Conservation (phyloP, 2,888 invertebrate species). For the Tetranychus truncatus region DNA sequence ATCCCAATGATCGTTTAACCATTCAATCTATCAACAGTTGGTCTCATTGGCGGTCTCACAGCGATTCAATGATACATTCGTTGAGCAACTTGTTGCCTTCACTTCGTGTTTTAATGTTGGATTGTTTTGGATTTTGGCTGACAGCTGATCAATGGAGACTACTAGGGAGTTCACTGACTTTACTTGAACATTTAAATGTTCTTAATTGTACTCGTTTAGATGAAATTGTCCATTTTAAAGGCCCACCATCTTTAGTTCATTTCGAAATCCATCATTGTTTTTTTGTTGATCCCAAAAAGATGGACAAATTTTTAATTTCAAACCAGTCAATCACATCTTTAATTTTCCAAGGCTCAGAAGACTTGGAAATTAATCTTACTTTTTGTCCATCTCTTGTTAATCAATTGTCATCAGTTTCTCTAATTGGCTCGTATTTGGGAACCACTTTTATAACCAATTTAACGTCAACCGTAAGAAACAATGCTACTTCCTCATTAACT, state of each 20-base stretch:
- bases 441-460: not conserved
- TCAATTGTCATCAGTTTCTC: not conserved
- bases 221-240: not conserved
- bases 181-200: not conserved
- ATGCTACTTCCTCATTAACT: not conserved
- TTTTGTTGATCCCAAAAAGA: not conserved
- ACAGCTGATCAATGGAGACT: slow-evolving; percentile 2
- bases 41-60: not conserved
- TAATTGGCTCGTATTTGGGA: not conserved
- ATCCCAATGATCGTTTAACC: not conserved
- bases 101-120: not conserved
- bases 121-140: not conserved
- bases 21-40: not conserved
- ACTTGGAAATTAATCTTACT: not conserved
- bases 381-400: not conserved
- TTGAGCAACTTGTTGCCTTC: not conserved
- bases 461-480: not conserved
- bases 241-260: not conserved
- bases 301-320: not conserved
- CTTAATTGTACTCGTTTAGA: not conserved
- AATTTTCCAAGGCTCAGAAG: not conserved
- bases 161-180: not conserved
- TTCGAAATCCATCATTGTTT: not conserved
- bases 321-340: not conserved
- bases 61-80: not conserved